A percentile compares a stretch with the other conserved stretches of the same genome.
Evolutionary conservation across 2,113 vertebrate species (phyloP).

Genomic region (Hymenochirus boettgeri): DNA sequence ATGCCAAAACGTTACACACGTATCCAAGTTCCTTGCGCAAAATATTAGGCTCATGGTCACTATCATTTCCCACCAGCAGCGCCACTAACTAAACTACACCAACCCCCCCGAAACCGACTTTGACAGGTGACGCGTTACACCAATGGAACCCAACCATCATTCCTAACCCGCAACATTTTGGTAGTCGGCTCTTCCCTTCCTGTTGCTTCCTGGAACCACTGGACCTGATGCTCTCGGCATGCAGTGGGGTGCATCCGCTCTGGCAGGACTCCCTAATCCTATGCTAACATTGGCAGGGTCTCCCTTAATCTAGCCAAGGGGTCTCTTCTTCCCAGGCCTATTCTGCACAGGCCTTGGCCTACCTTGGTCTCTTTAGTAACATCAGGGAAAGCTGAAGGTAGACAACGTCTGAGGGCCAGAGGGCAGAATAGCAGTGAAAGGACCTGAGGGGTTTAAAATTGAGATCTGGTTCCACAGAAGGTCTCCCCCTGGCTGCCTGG

Average conservation of each 20-base stretch:
- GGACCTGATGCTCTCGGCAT: slow-evolving; percentile 84
- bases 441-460: slow-evolving; percentile 56
- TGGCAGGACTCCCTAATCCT: slow-evolving; percentile 63
- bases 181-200: slow-evolving; percentile 70
- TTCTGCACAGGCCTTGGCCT: slow-evolving; percentile 73
- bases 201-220: slow-evolving; percentile 71
- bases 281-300: slow-evolving; percentile 72
- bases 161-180: slow-evolving; percentile 78
- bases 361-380: slow-evolving; percentile 80
- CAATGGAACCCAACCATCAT: slow-evolving; percentile 81
- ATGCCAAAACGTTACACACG: slow-evolving; percentile 97
- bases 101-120: slow-evolving; percentile 56
- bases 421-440: slow-evolving; percentile 50
- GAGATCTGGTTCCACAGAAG: slow-evolving; percentile 53
- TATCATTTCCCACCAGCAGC: slow-evolving; percentile 85
- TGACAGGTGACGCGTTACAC: slow-evolving; percentile 75
- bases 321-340: slow-evolving; percentile 74
- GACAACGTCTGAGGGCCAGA: slow-evolving; percentile 54
- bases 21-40: slow-evolving; percentile 97
- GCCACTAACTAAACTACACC: slow-evolving; percentile 79
- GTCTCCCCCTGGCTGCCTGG: slow-evolving; percentile 63
- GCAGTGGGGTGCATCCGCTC: slow-evolving; percentile 60
- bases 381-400: slow-evolving; percentile 56
- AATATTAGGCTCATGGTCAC: slow-evolving; percentile 94
- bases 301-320: slow-evolving; percentile 82